Conservation (phyloP, 2,888 invertebrate species). For the Psylliodes chrysocephalus region DNA sequence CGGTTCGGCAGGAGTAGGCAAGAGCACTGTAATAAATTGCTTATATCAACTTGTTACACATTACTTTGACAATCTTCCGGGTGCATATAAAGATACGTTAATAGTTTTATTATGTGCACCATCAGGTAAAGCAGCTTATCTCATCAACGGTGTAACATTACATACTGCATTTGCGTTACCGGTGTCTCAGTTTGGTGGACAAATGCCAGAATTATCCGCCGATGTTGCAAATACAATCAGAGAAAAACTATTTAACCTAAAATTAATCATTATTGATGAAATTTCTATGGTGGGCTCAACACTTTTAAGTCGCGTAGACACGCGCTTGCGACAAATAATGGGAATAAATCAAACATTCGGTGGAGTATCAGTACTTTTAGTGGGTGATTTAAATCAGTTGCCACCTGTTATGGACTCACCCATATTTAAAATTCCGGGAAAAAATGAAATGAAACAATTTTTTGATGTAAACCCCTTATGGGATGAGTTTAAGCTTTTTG, state of each 20-base stretch:
- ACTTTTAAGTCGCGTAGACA: slow-evolving; percentile 9
- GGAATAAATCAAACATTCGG: background rate
- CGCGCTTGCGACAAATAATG: slow-evolving; percentile 21
- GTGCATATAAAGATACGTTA: slow-evolving; percentile 20
- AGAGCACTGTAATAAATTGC: background rate
- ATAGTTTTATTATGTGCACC: slow-evolving; percentile 15
- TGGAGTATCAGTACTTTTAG: too few relatives aligned
- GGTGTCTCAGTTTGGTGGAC: slow-evolving; percentile 5
- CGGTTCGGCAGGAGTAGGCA: slow-evolving; percentile 18
- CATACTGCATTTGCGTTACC: slow-evolving; percentile 13
- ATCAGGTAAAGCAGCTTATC: background rate
- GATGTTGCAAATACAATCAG: slow-evolving; percentile 21
- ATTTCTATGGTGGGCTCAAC: slow-evolving; percentile 14
- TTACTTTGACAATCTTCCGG: slow-evolving; percentile 20
- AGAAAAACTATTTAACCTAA: slow-evolving; percentile 14
- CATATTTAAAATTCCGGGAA: background rate
- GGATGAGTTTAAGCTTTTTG: slow-evolving; percentile 17
- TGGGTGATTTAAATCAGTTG: too few relatives aligned
- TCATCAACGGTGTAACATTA: background rate
- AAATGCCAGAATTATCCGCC: slow-evolving; percentile 10
- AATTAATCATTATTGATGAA: slow-evolving; percentile 25
- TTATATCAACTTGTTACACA: slow-evolving; percentile 14
- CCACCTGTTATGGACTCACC: slow-evolving; percentile 1
- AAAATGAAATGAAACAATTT: background rate
- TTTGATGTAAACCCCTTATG: slow-evolving; percentile 2